Evolutionary conservation across 2,113 vertebrate genomes (phyloP).

Genomic region (Caloenas nicobarica): DNA sequence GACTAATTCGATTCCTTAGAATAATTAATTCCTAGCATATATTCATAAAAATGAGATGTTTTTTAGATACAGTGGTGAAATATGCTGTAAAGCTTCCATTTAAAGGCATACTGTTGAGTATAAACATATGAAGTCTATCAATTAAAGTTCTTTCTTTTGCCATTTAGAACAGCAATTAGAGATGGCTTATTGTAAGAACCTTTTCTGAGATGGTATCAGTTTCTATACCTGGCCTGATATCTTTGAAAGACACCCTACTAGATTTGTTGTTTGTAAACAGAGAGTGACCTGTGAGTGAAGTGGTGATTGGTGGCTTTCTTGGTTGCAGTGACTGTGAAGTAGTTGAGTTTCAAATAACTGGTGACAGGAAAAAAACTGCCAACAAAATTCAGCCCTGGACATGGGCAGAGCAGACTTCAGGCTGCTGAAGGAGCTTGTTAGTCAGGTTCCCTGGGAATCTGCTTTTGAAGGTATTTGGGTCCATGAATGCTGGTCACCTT

Average conservation of each 20-base stretch:
- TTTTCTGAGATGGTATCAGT: not conserved
- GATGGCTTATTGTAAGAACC: not conserved
- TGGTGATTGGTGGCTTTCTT: not conserved
- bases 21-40: not conserved
- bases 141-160: not conserved
- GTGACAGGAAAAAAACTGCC: not conserved
- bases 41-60: not conserved
- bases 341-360: not conserved
- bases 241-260: not conserved
- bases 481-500: not conserved
- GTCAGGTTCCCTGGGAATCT: not conserved
- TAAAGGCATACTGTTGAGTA: not conserved
- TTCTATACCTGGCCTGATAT: not conserved
- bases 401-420: fast-evolving
- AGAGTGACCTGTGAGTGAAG: fast-evolving
- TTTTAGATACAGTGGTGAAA: not conserved
- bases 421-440: not conserved
- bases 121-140: not conserved
- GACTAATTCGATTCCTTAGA: not conserved
- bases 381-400: not conserved
- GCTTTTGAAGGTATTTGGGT: not conserved
- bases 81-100: not conserved
- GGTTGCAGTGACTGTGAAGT: not conserved
- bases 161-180: not conserved
- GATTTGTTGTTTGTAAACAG: not conserved